Evolutionary conservation across 2,888 invertebrate species (phyloP).

Genomic region (Smittia sp.): DNA sequence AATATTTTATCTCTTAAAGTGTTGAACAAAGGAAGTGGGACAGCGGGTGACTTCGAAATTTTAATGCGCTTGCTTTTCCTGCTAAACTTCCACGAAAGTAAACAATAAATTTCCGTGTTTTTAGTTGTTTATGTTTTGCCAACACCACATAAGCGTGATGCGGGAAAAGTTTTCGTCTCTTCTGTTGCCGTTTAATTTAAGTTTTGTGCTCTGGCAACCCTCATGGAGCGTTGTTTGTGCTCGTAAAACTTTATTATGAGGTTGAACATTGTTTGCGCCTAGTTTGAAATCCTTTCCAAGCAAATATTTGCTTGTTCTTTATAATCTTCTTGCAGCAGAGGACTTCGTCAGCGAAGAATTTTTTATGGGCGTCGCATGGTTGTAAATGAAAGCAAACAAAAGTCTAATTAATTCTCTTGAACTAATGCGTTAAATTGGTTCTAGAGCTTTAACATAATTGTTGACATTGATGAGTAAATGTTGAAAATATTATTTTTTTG

Average conservation of each 20-base stretch:
- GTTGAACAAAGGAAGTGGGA: too few species aligned
- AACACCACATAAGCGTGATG: neutral
- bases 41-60: neutral
- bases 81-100: neutral
- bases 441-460: too few species aligned
- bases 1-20: too few species aligned
- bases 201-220: conserved; percentile 11
- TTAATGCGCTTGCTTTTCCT: conserved; percentile 4
- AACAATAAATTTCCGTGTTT: conserved; percentile 17
- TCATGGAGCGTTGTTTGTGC: neutral
- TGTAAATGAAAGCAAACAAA: neutral
- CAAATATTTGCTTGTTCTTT: conserved; percentile 2
- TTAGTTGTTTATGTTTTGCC: conserved; percentile 3
- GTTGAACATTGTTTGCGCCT: neutral
- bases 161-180: neutral
- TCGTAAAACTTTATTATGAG: conserved; percentile 16
- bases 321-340: too few species aligned
- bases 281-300: neutral
- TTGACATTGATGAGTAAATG: too few species aligned
- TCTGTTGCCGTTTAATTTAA: conserved; percentile 8
- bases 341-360: neutral
- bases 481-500: too few species aligned
- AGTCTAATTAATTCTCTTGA: too few species aligned
- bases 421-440: too few species aligned
- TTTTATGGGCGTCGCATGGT: neutral